phyloP scores from a whole-genome alignment of 2,113 vertebrate species.

The Acrocephalus kingi region DNA sequence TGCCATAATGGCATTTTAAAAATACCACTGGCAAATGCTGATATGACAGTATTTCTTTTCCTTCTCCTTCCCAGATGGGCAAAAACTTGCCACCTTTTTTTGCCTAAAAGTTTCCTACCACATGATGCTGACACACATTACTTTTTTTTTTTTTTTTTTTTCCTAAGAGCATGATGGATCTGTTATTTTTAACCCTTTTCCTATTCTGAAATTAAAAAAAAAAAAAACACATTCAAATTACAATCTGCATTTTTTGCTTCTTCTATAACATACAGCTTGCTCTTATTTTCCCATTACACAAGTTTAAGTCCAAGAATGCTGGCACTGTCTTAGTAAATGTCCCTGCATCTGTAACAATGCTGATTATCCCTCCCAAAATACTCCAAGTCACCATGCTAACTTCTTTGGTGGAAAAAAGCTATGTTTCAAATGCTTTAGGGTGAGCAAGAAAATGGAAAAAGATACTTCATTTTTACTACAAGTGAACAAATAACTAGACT shows the following conservation, averaged over 20 bases:
- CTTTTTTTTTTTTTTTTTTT: background rate
- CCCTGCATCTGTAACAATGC: background rate
- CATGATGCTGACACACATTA: slow-evolving; percentile 6
- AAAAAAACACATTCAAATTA: background rate
- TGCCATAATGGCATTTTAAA: slow-evolving; percentile 46
- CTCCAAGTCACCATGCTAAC: background rate
- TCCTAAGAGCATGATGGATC: background rate
- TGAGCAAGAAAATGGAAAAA: background rate
- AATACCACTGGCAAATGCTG: slow-evolving; percentile 22
- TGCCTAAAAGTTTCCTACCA: slow-evolving; percentile 27
- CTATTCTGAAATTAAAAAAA: background rate
- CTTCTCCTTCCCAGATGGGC: background rate
- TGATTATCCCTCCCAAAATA: background rate
- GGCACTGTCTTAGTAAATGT: background rate
- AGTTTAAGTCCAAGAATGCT: background rate
- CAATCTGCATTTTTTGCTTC: background rate
- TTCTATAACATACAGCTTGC: background rate
- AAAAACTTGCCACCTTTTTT: background rate
- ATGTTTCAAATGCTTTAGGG: background rate
- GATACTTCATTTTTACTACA: background rate
- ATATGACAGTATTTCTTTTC: slow-evolving; percentile 47
- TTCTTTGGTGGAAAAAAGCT: background rate
- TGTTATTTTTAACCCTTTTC: background rate
- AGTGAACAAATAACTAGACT: background rate
- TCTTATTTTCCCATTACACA: background rate